Percentiles rank a stretch among this genome's conserved stretches.
These are phyloP conservation scores for Hylomyscus alleni DNA, from an alignment of 2,797 vertebrate genomes.

Conservation along the genomic window DNA sequence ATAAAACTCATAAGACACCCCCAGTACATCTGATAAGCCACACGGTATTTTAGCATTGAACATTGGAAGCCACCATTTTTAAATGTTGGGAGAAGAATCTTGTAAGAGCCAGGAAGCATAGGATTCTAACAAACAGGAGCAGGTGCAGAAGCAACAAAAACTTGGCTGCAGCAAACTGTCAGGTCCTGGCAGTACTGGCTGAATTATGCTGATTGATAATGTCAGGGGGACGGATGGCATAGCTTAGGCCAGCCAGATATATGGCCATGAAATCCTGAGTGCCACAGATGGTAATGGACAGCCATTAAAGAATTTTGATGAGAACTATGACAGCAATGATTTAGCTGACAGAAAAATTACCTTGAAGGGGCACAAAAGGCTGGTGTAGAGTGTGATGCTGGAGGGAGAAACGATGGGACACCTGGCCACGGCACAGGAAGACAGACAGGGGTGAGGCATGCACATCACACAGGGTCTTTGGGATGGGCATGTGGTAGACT, in stretches of 20 bases:
- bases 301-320: constrained; percentile 58
- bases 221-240: neutral
- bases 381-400: neutral
- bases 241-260: constrained; percentile 17
- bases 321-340: constrained; percentile 54
- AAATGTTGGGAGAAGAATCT: neutral
- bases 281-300: constrained; percentile 37
- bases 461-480: neutral
- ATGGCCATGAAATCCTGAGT: constrained; percentile 23
- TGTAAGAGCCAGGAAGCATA: neutral
- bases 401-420: constrained; percentile 35
- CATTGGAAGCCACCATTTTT: neutral
- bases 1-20: neutral
- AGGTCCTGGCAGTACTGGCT: neutral
- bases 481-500: neutral
- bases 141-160: neutral
- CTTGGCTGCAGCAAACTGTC: neutral
- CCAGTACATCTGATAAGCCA: neutral
- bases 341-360: constrained; percentile 65
- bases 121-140: neutral
- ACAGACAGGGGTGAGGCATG: neutral
- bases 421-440: neutral
- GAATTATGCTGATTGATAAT: neutral
- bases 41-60: neutral
- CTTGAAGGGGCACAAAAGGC: constrained; percentile 46